phyloP scores from a whole-genome alignment of 2,888 invertebrate species.

The Ophion costatus region DNA sequence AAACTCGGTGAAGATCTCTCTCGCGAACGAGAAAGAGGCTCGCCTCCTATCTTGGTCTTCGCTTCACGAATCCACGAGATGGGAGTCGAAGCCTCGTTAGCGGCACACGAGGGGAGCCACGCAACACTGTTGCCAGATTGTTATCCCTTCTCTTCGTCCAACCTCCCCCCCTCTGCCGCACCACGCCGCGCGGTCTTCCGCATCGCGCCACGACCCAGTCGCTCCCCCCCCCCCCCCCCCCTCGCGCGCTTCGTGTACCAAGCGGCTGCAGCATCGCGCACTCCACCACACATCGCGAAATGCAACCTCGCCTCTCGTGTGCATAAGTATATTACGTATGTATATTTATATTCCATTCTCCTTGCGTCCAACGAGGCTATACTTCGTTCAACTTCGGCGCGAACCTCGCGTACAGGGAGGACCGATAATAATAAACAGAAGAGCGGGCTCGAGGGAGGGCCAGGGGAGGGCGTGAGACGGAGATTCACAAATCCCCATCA shows the following conservation, averaged over 20 bases:
- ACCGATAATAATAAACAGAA: conserved; percentile 23
- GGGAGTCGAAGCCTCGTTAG: conserved; percentile 80
- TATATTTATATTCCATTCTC: conserved; percentile 59
- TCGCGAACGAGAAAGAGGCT: conserved; percentile 25
- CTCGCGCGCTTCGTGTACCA: background rate
- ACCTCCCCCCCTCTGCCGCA: conserved; percentile 22
- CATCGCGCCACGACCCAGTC: conserved; percentile 23
- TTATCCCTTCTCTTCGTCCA: conserved; percentile 71
- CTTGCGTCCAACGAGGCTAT: conserved; percentile 36
- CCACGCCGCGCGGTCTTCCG: conserved; percentile 13
- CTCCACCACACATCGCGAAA: conserved; percentile 35
- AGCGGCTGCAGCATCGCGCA: background rate
- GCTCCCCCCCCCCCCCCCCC: conserved; percentile 6
- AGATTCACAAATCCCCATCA: conserved; percentile 16
- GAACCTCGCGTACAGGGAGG: background rate
- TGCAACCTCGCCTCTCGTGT: conserved; percentile 41
- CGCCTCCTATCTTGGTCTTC: conserved; percentile 54
- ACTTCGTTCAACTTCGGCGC: conserved; percentile 1
- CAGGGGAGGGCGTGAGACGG: conserved; percentile 4
- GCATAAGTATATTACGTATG: conserved; percentile 30
- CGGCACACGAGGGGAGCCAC: conserved; percentile 77
- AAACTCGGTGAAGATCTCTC: conserved; percentile 21
- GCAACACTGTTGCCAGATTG: conserved; percentile 81
- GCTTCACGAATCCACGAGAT: conserved; percentile 68
- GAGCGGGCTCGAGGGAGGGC: conserved; percentile 6